Evolutionary conservation across 30 jellyfish, hydroid and myxozoan species (phyloP).

Genomic region (Turritopsis rubra): DNA sequence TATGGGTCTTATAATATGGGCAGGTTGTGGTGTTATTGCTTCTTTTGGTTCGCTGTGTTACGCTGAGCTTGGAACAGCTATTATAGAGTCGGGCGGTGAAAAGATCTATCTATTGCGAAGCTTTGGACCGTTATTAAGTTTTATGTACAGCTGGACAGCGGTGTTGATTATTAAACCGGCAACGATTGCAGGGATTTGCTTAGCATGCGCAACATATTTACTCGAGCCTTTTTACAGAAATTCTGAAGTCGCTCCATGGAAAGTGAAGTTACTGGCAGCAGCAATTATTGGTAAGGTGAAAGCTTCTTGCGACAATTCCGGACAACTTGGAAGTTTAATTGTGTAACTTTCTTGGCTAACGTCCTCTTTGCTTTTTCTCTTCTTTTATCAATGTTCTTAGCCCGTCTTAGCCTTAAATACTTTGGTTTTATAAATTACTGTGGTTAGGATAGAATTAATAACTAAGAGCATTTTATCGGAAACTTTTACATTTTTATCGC

Average conservation of each 20-base stretch:
- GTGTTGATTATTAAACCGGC: constrained; percentile 67
- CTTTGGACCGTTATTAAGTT: constrained; percentile 75
- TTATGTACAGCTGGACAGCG: constrained; percentile 89
- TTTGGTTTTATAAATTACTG: too few relatives aligned
- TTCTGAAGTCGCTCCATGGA: constrained; percentile 19
- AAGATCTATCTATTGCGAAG: constrained; percentile 58
- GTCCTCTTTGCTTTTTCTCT: too few relatives aligned
- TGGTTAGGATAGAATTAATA: too few relatives aligned
- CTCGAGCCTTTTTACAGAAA: constrained; percentile 66
- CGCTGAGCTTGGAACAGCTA: constrained; percentile 96
- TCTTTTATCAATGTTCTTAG: too few relatives aligned
- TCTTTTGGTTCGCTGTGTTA: constrained; percentile 77
- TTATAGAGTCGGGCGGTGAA: constrained; percentile 91
- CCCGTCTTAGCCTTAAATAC: too few relatives aligned
- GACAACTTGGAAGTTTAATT: too few relatives aligned
- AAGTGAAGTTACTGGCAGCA: constrained; percentile 54
- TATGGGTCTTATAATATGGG: constrained; percentile 75
- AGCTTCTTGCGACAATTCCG: too few relatives aligned
- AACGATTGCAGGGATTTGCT: constrained; percentile 74
- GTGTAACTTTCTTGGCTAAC: too few relatives aligned
- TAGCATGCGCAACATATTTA: constrained; percentile 73
- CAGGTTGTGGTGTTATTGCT: constrained; percentile 91
- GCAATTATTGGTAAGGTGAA: constrained; percentile 24
- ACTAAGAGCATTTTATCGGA: too few relatives aligned
- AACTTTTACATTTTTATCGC: too few relatives aligned